Evolutionary conservation across 2,113 vertebrate genomes (phyloP).

Genomic region (Ictalurus punctatus): DNA sequence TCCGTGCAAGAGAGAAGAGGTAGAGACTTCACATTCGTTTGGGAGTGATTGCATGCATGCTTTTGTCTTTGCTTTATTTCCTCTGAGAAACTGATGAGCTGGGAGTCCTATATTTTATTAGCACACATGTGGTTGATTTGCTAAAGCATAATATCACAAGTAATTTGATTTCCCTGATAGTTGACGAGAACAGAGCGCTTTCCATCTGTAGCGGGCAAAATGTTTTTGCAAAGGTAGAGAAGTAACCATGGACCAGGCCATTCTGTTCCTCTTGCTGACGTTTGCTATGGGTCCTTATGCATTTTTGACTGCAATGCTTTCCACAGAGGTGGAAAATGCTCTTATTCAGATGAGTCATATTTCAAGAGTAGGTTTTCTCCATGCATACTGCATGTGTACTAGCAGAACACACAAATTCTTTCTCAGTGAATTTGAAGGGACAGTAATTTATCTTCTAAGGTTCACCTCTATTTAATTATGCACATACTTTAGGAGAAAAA

Average conservation of each 20-base stretch:
- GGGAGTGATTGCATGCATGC: slow-evolving; percentile 54
- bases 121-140: slow-evolving; percentile 66
- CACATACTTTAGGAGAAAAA: background rate
- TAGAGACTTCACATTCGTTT: slow-evolving; percentile 51
- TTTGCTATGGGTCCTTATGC: slow-evolving; percentile 42
- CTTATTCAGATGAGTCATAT: slow-evolving; percentile 40
- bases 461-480: background rate
- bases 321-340: slow-evolving; percentile 51
- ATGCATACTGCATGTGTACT: background rate
- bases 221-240: slow-evolving; percentile 49
- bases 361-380: slow-evolving; percentile 29
- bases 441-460: background rate
- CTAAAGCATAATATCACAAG: slow-evolving; percentile 60
- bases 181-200: slow-evolving; percentile 53
- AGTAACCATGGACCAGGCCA: slow-evolving; percentile 17
- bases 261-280: slow-evolving; percentile 40
- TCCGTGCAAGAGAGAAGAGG: background rate
- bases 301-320: slow-evolving; percentile 46
- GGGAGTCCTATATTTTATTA: slow-evolving; percentile 54
- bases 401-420: background rate
- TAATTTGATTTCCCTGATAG: slow-evolving; percentile 64
- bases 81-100: slow-evolving; percentile 63
- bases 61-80: slow-evolving; percentile 49
- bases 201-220: slow-evolving; percentile 49
- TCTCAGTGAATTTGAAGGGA: background rate